These are phyloP conservation scores for Neotoxoptera formosana DNA, from an alignment of 1,140 invertebrate species.

Conservation along the genomic window DNA sequence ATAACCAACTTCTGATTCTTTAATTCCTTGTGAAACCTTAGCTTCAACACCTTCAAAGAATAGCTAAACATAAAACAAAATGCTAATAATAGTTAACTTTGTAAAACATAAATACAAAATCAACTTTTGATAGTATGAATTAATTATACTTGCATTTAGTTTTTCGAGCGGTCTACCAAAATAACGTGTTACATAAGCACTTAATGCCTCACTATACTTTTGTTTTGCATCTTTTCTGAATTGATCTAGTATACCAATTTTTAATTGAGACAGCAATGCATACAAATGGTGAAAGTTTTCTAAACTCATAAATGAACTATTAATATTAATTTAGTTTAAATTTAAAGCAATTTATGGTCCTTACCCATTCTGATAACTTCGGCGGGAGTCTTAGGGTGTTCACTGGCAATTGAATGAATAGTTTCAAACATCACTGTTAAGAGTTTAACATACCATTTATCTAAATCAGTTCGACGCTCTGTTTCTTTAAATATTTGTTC, in stretches of 20 bases:
- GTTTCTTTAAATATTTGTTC: conserved; percentile 88
- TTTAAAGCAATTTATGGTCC: conserved; percentile 32
- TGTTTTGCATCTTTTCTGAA: conserved; percentile 91
- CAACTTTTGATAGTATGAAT: neutral
- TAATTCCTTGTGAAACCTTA: conserved; percentile 90
- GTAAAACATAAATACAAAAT: neutral
- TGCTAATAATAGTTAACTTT: neutral
- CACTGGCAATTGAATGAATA: conserved; percentile 79
- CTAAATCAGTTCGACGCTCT: conserved; percentile 90
- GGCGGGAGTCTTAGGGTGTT: conserved; percentile 91
- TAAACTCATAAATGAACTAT: conserved; percentile 62
- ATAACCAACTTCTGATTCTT: conserved; percentile 97
- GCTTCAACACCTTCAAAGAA: conserved; percentile 96
- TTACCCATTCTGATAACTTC: conserved; percentile 93
- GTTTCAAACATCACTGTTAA: conserved; percentile 86
- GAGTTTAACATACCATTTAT: conserved; percentile 92
- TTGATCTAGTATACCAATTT: conserved; percentile 87
- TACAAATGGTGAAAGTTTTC: conserved; percentile 98
- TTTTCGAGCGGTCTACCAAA: conserved; percentile 96
- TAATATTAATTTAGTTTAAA: conserved; percentile 9
- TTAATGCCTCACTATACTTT: conserved; percentile 89
- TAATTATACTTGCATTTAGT: conserved; percentile 78
- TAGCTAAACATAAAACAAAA: conserved; percentile 69
- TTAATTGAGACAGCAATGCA: conserved; percentile 85
- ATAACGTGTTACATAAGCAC: conserved; percentile 91